These are phyloP conservation scores for Mionectes macconnelli DNA, from an alignment of 2,113 vertebrate species.

Conservation along the genomic window DNA sequence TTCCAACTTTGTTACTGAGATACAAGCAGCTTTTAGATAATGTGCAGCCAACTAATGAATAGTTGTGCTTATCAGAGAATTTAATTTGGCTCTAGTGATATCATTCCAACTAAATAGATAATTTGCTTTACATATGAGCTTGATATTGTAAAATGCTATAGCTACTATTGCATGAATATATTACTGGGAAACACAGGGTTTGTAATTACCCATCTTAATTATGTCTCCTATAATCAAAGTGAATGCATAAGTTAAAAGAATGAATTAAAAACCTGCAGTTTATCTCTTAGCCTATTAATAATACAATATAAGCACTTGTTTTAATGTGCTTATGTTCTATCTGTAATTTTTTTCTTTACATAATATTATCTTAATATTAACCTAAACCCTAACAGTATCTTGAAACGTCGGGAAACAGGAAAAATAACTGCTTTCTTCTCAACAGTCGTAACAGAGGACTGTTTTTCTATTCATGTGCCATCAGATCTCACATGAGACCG, in stretches of 20 bases:
- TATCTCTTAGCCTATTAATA: conserved; percentile 35
- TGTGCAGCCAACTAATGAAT: conserved; percentile 38
- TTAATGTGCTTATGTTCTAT: background rate
- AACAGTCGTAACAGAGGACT: background rate
- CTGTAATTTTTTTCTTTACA: background rate
- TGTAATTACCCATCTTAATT: conserved; percentile 75
- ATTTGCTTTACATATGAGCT: conserved; percentile 70
- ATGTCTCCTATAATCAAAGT: conserved; percentile 50
- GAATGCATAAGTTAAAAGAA: conserved; percentile 29
- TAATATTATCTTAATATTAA: background rate
- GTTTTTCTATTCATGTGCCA: background rate
- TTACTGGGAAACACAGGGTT: conserved; percentile 65
- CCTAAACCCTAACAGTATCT: background rate
- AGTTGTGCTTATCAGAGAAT: conserved; percentile 61
- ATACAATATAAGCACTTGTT: background rate
- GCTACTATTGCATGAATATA: conserved; percentile 60
- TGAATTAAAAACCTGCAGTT: conserved; percentile 15
- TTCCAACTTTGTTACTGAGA: conserved; percentile 5
- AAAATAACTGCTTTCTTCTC: background rate
- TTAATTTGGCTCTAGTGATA: conserved; percentile 58
- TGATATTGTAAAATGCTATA: conserved; percentile 67
- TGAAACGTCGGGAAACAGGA: background rate
- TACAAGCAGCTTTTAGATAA: conserved; percentile 34
- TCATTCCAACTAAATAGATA: conserved; percentile 70
- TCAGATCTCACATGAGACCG: background rate